Conservation (phyloP, 2,113 vertebrate genomes). For the Pygoscelis antarcticus region DNA sequence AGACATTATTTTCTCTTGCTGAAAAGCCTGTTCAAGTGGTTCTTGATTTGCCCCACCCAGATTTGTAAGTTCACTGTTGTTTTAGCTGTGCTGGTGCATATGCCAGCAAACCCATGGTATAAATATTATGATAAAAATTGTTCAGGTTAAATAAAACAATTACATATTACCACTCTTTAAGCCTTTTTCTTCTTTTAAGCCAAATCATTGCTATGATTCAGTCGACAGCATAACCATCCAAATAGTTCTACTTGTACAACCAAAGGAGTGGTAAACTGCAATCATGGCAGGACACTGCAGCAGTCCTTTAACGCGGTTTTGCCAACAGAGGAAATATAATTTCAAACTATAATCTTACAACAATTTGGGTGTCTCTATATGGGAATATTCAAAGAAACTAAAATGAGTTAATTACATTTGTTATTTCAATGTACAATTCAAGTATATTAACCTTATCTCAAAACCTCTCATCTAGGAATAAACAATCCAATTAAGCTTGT, state of each 20-base stretch:
- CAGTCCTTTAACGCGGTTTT: not conserved
- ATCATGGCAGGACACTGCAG: not conserved
- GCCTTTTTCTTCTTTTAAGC: not conserved
- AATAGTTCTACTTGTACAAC: not conserved
- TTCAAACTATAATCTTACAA: not conserved
- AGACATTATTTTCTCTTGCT: not conserved
- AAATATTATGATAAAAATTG: not conserved
- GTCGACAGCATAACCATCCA: not conserved
- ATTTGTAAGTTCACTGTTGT: not conserved
- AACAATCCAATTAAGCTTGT: not conserved
- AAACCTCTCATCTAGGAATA: not conserved
- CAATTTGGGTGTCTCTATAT: not conserved
- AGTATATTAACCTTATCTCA: not conserved
- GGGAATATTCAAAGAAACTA: not conserved
- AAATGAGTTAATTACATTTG: not conserved
- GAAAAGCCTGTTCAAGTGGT: not conserved
- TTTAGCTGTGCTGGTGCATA: not conserved
- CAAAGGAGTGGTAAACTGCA: not conserved
- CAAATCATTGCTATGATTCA: not conserved
- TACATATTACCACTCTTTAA: not conserved
- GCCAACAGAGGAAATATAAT: not conserved
- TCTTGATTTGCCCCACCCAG: not conserved
- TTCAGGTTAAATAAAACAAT: not conserved
- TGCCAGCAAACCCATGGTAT: not conserved
- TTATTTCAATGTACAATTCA: not conserved